Conservation (phyloP, 2,888 invertebrate species). For the Thera obeliscata region DNA sequence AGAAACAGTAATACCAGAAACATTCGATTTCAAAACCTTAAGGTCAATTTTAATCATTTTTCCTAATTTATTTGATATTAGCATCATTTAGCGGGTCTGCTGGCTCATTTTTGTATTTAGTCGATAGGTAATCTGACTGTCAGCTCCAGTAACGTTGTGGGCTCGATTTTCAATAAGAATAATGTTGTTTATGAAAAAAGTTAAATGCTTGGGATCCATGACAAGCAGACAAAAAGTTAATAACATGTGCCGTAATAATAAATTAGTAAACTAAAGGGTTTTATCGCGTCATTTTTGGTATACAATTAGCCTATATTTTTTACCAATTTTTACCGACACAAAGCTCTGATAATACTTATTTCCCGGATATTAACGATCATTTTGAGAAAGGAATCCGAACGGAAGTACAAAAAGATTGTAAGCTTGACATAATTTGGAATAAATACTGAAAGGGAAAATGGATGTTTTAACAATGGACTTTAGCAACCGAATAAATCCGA, state of each 20-base stretch:
- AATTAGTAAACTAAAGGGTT: conserved; percentile 1
- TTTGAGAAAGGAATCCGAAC: conserved; percentile 63
- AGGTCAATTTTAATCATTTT: too few species aligned
- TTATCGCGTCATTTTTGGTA: conserved; percentile 25
- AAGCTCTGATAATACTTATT: conserved; percentile 67
- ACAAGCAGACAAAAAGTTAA: not conserved
- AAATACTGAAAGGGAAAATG: conserved; percentile 18
- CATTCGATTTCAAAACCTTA: too few species aligned
- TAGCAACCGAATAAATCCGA: too few species aligned
- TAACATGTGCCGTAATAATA: not conserved
- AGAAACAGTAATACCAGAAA: too few species aligned
- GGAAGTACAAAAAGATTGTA: conserved; percentile 37
- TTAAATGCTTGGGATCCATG: too few species aligned
- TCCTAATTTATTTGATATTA: too few species aligned
- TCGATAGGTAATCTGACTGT: too few species aligned
- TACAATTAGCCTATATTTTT: conserved; percentile 70
- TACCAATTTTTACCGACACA: conserved; percentile 61
- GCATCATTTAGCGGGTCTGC: too few species aligned
- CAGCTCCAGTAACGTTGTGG: too few species aligned
- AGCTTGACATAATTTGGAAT: conserved; percentile 16
- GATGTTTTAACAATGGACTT: not conserved
- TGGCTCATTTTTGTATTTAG: too few species aligned
- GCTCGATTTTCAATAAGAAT: too few species aligned
- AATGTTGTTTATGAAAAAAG: too few species aligned
- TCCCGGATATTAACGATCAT: conserved; percentile 82